Evolutionary conservation across 2,888 invertebrate genomes (phyloP), one percentile per base, ranked within the genome.

Genomic region (Neoascia interrupta): DNA sequence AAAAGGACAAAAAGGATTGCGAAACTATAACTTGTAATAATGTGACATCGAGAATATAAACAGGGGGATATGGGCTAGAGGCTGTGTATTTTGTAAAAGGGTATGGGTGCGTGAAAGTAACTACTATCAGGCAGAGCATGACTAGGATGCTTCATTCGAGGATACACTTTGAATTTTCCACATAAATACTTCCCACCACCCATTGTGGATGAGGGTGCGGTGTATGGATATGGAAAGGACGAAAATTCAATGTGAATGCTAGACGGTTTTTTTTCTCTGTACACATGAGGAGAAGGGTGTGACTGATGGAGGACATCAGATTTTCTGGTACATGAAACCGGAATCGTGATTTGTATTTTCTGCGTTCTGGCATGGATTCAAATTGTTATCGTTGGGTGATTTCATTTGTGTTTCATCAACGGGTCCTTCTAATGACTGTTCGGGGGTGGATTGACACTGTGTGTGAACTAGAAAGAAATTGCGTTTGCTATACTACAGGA

Each of bases 271-370:
- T n/a, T n/a, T n/a, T n/a, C n/a, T n/a, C n/a, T n/a, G n/a, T n/a
- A n/a, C n/a, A n/a, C n/a, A n/a, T n/a, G n/a, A n/a, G n/a, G n/a
- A n/a, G n/a, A n/a, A n/a, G n/a, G 6, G 34, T 36, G 54, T 41
- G 13, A 36, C 47, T 73, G 43, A 58, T 51, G 53, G 45, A 34
- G 58, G 18, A 45, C 60, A 53, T 53, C 16, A 39, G 18, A 68
- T 53, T 28, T 74, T 66, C 28, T 45, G 49, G 15, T 37, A 64
- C 39, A 49, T 68, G 53, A 54, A 47, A 54, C 41, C 47, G 5
- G 37, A 68, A 74, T 68, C 53, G 39, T 53, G 37, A 60, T 73
- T 73, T 53, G 39, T 23, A 37, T 60, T 45, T 60, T 43, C 16
- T 26, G 4, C 13, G 13, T 47, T 37, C n/a, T 10, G n/a, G n/a